Base-by-base conservation (phyloP, 2,113 vertebrate genomes). In the Spilogale gracilis region DNA sequence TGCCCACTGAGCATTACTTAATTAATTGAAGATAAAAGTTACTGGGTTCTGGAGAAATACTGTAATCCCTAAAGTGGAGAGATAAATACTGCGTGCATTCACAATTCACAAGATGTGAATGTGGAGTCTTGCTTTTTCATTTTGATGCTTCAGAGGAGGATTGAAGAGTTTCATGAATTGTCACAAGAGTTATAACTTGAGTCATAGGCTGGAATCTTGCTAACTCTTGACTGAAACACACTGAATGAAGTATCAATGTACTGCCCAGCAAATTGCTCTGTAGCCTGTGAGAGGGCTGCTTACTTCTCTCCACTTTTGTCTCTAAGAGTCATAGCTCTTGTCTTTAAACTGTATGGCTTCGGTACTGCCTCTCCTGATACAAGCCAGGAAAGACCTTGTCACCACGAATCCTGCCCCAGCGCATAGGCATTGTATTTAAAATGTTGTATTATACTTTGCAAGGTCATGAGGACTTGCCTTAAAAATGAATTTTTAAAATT, bases 1-100 rank as follows among this genome's bases (percentile, higher is more conserved):
- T 88, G 67, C 69, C 90, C 45, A 6, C 32, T 0, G 38, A 97
- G 96, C 54, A 80, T 94, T 97, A 61, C n/a, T 73, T 90, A 97
- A 98, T 98, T 98, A 98, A 97, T 65, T 74, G 65, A 97, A 97
- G 91, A 96, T 96, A 89, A 97, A 97, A 83, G 21, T 71, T 87
- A 94, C 65, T 96, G 60, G 30, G 8, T 96, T 97, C 45, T 92
- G 82, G 95, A 98, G 94, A 97, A 83, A 96, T 91, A 61, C 18
- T 20, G 1, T 93, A 88, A 92, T 94, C 89, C 89, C 83, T 95
- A 60, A 89, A 86, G 80, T 94, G 82, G 73, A 97, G 92, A 25
- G 2, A n/a, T 94, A 96, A 98, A 74, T 97, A 27, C 43, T 32
- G 18, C 74, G 54, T 61, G 48, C 20, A 30, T 83, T 96, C 92